Conservation (phyloP, 1,140 invertebrate genomes). For the Zophobas morio region DNA sequence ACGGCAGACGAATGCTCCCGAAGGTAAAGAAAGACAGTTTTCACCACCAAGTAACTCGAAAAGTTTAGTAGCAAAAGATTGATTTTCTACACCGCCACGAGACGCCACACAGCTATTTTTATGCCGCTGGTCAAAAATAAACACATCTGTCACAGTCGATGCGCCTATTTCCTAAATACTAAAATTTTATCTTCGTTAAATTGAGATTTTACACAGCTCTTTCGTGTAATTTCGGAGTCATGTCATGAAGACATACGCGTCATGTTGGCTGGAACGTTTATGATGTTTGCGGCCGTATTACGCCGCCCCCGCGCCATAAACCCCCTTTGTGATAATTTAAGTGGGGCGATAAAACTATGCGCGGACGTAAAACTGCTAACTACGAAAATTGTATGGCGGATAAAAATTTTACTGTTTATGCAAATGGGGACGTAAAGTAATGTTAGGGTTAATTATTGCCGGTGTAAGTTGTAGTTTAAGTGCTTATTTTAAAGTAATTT, state of each 20-base stretch:
- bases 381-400: neutral
- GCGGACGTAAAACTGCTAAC: slow-evolving; percentile 18
- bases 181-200: no score
- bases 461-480: slow-evolving; percentile 22
- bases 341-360: slow-evolving; percentile 1
- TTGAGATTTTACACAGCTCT: neutral
- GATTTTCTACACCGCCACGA: no score
- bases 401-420: slow-evolving; percentile 29
- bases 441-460: slow-evolving; percentile 19
- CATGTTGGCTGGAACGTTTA: slow-evolving; percentile 11
- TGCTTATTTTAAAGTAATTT: slow-evolving; percentile 34
- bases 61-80: no score
- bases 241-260: neutral
- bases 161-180: no score
- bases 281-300: slow-evolving; percentile 3
- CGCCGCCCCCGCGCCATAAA: neutral
- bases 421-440: slow-evolving; percentile 8
- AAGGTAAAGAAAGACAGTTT: no score
- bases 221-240: neutral
- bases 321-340: neutral
- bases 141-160: no score
- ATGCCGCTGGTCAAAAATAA: no score
- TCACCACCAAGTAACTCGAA: no score
- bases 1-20: no score
- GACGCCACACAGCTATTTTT: no score